Evolutionary conservation across 2,113 vertebrate genomes (phyloP).

Genomic region (Anolis sagrei): DNA sequence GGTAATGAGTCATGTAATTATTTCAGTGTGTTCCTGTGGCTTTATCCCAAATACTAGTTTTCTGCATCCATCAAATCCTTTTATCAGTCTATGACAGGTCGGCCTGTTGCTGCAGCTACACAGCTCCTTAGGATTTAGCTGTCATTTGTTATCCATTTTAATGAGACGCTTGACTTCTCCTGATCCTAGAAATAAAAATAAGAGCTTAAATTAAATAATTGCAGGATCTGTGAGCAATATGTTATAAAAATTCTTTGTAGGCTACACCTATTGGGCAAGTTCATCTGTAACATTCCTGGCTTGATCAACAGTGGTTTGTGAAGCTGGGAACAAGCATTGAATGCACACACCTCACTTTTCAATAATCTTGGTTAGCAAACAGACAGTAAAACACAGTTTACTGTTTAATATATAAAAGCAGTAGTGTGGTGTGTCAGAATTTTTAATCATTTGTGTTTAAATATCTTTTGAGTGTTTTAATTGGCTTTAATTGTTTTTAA

Average conservation of each 20-base stretch:
- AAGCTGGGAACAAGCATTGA: background rate
- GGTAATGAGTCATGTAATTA: conserved; percentile 74
- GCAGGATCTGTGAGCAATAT: background rate
- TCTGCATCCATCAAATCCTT: background rate
- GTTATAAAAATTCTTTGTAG: background rate
- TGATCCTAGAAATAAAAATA: background rate
- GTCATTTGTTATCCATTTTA: too few relatives aligned
- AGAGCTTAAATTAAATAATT: background rate
- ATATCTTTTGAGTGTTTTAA: too few relatives aligned
- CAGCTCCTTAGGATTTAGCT: background rate
- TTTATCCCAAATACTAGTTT: background rate
- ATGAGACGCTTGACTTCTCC: background rate
- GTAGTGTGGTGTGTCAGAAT: too few relatives aligned
- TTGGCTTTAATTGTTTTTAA: too few relatives aligned
- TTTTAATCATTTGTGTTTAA: too few relatives aligned
- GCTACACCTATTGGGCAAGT: background rate
- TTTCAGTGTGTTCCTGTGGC: background rate
- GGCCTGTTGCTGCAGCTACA: background rate
- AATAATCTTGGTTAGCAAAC: background rate
- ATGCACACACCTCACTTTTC: background rate
- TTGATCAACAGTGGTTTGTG: background rate
- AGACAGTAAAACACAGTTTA: background rate
- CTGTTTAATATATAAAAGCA: background rate
- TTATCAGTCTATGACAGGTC: background rate
- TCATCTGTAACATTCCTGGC: background rate